Evolutionary conservation across 2,113 vertebrate genomes (phyloP).

Genomic region (Turnix velox): DNA sequence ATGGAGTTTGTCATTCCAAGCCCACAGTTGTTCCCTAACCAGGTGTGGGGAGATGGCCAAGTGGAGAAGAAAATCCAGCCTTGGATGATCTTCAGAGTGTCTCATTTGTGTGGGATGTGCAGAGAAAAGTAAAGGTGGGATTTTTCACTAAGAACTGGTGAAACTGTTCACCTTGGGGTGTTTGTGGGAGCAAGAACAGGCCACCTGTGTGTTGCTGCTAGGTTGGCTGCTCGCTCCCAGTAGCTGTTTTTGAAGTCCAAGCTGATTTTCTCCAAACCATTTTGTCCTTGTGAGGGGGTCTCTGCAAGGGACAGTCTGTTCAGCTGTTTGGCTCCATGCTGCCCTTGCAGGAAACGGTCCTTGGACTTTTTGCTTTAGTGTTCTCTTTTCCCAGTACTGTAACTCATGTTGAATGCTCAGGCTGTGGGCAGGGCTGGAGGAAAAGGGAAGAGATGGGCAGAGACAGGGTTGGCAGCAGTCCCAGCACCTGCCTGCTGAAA

Average conservation of each 20-base stretch:
- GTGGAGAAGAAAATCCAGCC: background rate
- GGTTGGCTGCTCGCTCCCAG: background rate
- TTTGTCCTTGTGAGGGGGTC: background rate
- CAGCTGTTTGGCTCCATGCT: background rate
- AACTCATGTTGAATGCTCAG: background rate
- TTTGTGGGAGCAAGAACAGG: background rate
- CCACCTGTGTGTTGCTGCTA: background rate
- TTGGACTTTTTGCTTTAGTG: background rate
- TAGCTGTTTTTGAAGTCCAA: background rate
- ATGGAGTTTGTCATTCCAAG: background rate
- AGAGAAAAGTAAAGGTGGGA: background rate
- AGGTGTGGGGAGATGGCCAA: background rate
- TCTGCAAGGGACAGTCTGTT: background rate
- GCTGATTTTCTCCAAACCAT: background rate
- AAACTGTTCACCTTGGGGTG: rapidly evolving
- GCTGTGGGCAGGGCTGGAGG: background rate
- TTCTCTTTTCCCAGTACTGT: background rate
- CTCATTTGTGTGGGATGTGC: background rate
- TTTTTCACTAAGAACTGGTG: background rate
- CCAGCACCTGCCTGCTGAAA: background rate
- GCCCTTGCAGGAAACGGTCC: background rate
- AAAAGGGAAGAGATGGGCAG: background rate
- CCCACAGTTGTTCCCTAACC: background rate
- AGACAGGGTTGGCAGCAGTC: background rate
- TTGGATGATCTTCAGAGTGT: background rate